phyloP scores from a whole-genome alignment of 2,113 vertebrate genomes.

The Danionella cerebrum region DNA sequence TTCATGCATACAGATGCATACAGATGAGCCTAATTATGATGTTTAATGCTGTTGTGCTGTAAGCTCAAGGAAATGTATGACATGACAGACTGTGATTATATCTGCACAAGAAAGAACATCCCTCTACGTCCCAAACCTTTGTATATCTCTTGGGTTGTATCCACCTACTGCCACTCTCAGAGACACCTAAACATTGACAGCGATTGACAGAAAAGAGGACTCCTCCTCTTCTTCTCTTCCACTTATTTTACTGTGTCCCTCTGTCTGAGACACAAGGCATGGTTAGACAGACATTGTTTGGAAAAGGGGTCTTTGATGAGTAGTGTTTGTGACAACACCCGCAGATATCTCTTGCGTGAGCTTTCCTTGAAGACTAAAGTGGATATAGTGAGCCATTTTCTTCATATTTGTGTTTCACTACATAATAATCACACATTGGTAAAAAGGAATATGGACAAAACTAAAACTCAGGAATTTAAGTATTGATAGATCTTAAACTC shows the following conservation, averaged over 20 bases:
- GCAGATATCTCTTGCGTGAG: too few relatives aligned
- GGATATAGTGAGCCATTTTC: too few relatives aligned
- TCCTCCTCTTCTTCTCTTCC: not conserved
- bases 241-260: not conserved
- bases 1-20: conserved; percentile 50
- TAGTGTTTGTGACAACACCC: too few relatives aligned
- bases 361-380: too few relatives aligned
- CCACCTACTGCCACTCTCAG: conserved; percentile 65
- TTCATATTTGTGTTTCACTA: too few relatives aligned
- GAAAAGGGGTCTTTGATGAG: too few relatives aligned
- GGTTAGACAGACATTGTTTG: too few relatives aligned
- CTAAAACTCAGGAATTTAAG: too few relatives aligned
- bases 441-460: too few relatives aligned
- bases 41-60: conserved; percentile 49
- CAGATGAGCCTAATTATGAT: conserved; percentile 71
- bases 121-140: conserved; percentile 55
- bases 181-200: conserved; percentile 90
- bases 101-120: conserved; percentile 1
- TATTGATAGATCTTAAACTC: too few relatives aligned
- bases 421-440: too few relatives aligned
- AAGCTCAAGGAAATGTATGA: conserved; percentile 50
- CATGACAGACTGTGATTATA: conserved; percentile 53
- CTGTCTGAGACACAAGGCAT: not conserved
- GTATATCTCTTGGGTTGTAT: conserved; percentile 76
- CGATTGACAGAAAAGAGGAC: conserved; percentile 50